Conservation (phyloP, 2,888 invertebrate genomes). For the Drosophila buzzatii region DNA sequence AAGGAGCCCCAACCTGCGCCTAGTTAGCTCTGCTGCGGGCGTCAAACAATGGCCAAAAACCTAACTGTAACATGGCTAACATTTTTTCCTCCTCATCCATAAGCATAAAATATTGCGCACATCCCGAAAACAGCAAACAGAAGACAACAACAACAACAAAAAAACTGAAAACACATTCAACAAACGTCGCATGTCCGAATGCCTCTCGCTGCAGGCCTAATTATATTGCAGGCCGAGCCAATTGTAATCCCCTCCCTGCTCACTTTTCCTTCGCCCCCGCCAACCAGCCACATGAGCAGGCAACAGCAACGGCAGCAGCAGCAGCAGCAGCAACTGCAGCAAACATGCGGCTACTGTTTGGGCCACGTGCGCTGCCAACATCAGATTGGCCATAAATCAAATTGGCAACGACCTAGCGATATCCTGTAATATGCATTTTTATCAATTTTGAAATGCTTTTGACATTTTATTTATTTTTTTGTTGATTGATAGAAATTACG, state of each 20-base stretch:
- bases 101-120: constrained; percentile 79
- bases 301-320: constrained; percentile 37
- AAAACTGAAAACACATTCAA: constrained; percentile 38
- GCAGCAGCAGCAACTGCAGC: constrained; percentile 48
- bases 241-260: constrained; percentile 30
- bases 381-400: constrained; percentile 17
- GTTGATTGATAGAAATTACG: not conserved
- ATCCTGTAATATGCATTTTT: constrained; percentile 22
- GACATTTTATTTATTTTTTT: not conserved
- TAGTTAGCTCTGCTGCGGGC: constrained; percentile 61
- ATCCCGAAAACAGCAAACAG: constrained; percentile 41
- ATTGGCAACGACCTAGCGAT: constrained; percentile 8
- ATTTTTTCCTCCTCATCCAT: constrained; percentile 53
- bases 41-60: constrained; percentile 73
- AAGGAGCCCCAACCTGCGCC: constrained; percentile 59
- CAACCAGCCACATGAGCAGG: constrained; percentile 21
- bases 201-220: constrained; percentile 73
- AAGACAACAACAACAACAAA: not conserved
- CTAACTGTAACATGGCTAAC: constrained; percentile 72
- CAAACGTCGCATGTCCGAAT: constrained; percentile 62
- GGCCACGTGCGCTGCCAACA: constrained; percentile 65
- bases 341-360: constrained; percentile 53
- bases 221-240: constrained; percentile 69
- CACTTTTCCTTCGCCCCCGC: constrained; percentile 30
- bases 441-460: not conserved